A percentile compares a stretch with the other conserved stretches of the same genome.
Conservation (phyloP, 2,797 vertebrate species). For the Florisuga fusca region DNA sequence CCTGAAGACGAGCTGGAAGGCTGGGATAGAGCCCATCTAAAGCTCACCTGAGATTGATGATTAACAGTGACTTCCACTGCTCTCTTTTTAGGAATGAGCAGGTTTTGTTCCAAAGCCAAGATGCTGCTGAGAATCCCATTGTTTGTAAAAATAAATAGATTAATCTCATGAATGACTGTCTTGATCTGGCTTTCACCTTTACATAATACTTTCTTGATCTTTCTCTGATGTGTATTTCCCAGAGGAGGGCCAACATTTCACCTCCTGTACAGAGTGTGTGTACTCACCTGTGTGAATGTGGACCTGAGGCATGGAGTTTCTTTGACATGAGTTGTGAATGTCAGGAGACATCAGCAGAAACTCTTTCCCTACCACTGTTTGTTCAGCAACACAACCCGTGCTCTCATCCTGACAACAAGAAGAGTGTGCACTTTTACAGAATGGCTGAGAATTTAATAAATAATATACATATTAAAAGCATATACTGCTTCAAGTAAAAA, state of each 20-base stretch:
- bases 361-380: not conserved
- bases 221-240: not conserved
- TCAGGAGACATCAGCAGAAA: not conserved
- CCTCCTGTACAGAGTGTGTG: not conserved
- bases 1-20: not conserved
- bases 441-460: not conserved
- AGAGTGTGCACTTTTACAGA: not conserved
- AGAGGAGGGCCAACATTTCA: not conserved
- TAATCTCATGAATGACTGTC: not conserved
- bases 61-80: not conserved
- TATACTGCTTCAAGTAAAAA: slow-evolving; percentile 25
- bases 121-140: not conserved
- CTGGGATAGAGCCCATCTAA: not conserved
- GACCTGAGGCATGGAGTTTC: not conserved
- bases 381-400: slow-evolving; percentile 52
- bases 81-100: not conserved
- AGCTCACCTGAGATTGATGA: not conserved
- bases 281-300: fast-evolving
- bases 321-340: not conserved
- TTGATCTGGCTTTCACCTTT: slow-evolving; percentile 6
- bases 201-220: not conserved
- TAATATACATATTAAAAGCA: not conserved
- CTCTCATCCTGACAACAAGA: not conserved
- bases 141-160: not conserved
- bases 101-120: not conserved